Conservation (phyloP, 2,888 invertebrate species). For the Tricholauxania praeusta region DNA sequence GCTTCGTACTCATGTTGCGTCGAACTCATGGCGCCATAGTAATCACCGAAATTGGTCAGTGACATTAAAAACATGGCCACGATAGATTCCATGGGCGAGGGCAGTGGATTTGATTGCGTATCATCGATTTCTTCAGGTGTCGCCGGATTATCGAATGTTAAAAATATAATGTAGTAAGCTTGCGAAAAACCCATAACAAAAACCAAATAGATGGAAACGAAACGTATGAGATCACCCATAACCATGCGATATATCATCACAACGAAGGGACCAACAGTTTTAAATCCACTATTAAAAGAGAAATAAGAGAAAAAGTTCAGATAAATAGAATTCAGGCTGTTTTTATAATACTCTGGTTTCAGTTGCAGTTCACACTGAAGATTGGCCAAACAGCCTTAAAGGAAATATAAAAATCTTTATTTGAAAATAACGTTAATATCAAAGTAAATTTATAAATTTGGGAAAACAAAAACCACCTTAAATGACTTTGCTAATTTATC, state of each 20-base stretch:
- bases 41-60: constrained; percentile 94
- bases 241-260: constrained; percentile 99
- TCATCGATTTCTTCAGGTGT: constrained; percentile 87
- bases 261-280: constrained; percentile 99
- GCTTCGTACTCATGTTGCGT: constrained; percentile 91
- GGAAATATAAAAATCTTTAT: too few relatives aligned
- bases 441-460: too few relatives aligned
- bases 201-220: constrained; percentile 95
- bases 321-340: background rate
- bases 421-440: too few relatives aligned
- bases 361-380: too few relatives aligned
- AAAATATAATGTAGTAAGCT: constrained; percentile 92
- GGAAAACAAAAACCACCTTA: too few relatives aligned
- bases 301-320: too few relatives aligned
- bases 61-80: constrained; percentile 99
- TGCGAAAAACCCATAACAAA: constrained; percentile 98
- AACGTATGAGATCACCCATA: constrained; percentile 93
- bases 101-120: constrained; percentile 86
- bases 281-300: constrained; percentile 84
- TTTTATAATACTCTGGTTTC: background rate
- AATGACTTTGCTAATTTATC: too few relatives aligned
- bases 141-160: constrained; percentile 87
- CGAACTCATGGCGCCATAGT: constrained; percentile 89
- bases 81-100: constrained; percentile 92
- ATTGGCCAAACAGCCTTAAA: too few relatives aligned